Conservation (phyloP, 1,140 invertebrate species). For the Phymastichus coffea region DNA sequence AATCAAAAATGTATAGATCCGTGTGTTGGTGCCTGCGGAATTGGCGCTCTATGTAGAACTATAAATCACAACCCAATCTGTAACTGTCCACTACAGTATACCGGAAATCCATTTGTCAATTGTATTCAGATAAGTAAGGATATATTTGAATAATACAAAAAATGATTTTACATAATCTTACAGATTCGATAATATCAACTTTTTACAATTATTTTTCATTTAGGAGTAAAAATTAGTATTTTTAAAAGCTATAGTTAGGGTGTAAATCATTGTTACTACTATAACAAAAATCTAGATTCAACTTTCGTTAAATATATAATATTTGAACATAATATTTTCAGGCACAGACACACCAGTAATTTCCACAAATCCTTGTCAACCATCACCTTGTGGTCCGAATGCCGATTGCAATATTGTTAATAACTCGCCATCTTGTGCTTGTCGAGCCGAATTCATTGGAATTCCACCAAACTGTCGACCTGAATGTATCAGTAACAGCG, state of each 20-base stretch:
- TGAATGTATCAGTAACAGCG: slow-evolving; percentile 76
- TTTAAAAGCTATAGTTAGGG: too few relatives aligned
- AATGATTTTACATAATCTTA: too few relatives aligned
- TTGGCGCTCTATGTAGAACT: slow-evolving; percentile 63
- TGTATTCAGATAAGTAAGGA: too few relatives aligned
- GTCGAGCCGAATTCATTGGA: slow-evolving; percentile 59
- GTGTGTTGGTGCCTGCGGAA: slow-evolving; percentile 68
- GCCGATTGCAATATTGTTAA: slow-evolving; percentile 58
- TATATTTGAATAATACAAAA: too few relatives aligned
- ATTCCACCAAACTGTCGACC: slow-evolving; percentile 72
- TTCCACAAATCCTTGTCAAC: slow-evolving; percentile 54
- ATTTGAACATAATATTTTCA: too few relatives aligned
- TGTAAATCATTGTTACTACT: too few relatives aligned
- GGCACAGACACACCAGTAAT: slow-evolving; percentile 29
- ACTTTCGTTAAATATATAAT: too few relatives aligned
- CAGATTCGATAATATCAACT: too few relatives aligned
- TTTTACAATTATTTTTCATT: too few relatives aligned
- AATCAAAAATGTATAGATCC: slow-evolving; percentile 71
- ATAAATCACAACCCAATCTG: slow-evolving; percentile 67
- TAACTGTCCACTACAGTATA: slow-evolving; percentile 60
- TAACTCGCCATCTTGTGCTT: slow-evolving; percentile 59
- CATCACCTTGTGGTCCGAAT: slow-evolving; percentile 61
- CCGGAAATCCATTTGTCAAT: slow-evolving; percentile 63
- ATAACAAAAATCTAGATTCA: too few relatives aligned
- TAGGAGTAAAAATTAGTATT: too few relatives aligned